Conservation (phyloP, 2,888 invertebrate species). For the Pinctada fucata region DNA sequence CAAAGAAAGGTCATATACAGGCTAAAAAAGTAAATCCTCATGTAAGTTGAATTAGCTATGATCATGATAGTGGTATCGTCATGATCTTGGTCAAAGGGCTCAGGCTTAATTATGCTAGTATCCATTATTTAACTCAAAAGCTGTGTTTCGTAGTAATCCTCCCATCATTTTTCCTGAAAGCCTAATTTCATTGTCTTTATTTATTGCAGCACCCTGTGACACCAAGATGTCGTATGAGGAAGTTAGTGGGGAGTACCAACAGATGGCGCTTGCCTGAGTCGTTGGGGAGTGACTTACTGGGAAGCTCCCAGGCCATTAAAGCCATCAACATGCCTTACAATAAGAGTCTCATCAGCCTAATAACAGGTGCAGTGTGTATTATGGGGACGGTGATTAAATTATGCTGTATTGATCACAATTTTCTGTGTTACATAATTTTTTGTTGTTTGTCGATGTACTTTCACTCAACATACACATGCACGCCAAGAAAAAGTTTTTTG, state of each 20-base stretch:
- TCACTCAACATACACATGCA: neutral
- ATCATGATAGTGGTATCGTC: too few relatives aligned
- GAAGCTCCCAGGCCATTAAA: constrained; percentile 72
- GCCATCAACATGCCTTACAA: constrained; percentile 68
- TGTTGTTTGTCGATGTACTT: neutral
- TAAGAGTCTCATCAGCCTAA: constrained; percentile 64
- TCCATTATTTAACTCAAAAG: too few relatives aligned
- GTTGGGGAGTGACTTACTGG: constrained; percentile 73
- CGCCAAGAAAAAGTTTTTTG: too few relatives aligned
- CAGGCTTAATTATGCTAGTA: too few relatives aligned
- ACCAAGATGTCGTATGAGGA: constrained; percentile 66
- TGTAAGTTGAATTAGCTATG: too few relatives aligned
- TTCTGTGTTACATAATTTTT: neutral
- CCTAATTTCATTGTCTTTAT: constrained; percentile 21
- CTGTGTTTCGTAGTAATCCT: too few relatives aligned
- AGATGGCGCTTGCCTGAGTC: constrained; percentile 74
- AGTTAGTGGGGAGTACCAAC: constrained; percentile 72
- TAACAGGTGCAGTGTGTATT: constrained; percentile 58
- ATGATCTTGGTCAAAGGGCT: too few relatives aligned
- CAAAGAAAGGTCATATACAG: too few relatives aligned
- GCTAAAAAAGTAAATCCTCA: too few relatives aligned
- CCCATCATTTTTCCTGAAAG: too few relatives aligned
- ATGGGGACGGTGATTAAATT: neutral
- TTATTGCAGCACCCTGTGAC: constrained; percentile 83
- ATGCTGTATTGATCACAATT: neutral